Base-by-base conservation (phyloP, 2,113 vertebrate genomes). In the Platanista minor region DNA sequence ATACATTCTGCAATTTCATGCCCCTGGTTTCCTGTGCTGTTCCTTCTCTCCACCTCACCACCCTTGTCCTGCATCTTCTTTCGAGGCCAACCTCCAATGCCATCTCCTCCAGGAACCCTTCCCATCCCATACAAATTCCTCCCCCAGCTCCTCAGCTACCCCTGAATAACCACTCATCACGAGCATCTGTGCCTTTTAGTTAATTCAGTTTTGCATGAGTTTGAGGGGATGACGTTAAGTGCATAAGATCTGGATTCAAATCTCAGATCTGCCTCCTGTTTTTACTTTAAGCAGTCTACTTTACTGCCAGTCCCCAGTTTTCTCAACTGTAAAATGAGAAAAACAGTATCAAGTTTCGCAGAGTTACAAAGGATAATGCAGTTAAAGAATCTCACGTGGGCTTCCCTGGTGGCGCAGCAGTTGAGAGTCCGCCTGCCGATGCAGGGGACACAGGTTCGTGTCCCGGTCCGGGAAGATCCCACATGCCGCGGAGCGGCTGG, bases 41-140 rank as follows among this genome's bases (percentile, higher is more conserved):
- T n/a, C 39, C 86, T 82, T 62, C 54, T 54, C 62, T 84, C 78
- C 8, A 18, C 57, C 74, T 49, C 33, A 12, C 39, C 41, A 0
- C 15, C 39, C 64, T 18, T 3, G 17, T 41, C 69, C 25, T 15
- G 4, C 3, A 13, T 18, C 33, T 29, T 83, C 77, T 46, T 72
- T 52, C 59, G 67, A 39, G 49, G 39, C 15, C 18, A 41, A 2
- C 33, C 14, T 23, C 25, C 39, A 9, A 0, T 4, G 36, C 21
- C 57, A 11, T 25, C 46, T 66, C 57, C 86, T 61, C 39, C 33
- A 43, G 36, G 39, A 46, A 5, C 64, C 25, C 80, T 46, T 66
- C 57, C n/a, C 61, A 21, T 21, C 69, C n/a, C 1, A 0, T 17
- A 27, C 5, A 2, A 25, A 25, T 8, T 1, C 6, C 57, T 13